Conservation (phyloP, 2,797 vertebrate genomes). For the Balearica regulorum region DNA sequence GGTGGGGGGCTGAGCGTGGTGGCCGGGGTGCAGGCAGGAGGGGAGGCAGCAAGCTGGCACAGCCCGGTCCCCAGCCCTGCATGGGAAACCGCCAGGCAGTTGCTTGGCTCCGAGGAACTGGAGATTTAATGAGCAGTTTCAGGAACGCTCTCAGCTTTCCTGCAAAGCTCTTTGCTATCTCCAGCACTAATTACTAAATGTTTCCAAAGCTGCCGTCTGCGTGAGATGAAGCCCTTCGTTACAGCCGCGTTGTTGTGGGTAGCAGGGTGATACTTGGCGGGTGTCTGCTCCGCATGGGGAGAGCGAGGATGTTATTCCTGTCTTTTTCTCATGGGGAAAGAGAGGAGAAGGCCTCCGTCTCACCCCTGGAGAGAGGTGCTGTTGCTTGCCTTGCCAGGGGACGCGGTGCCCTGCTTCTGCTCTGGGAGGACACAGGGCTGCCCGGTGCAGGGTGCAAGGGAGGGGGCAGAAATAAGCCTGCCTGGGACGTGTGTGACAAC, state of each 20-base stretch:
- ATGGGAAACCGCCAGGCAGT: background rate
- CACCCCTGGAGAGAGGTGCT: background rate
- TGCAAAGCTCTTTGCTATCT: background rate
- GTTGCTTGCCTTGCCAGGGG: background rate
- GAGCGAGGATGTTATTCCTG: background rate
- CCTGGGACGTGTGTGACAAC: background rate
- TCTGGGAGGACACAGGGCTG: background rate
- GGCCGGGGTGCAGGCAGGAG: fast-evolving
- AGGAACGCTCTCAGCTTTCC: background rate
- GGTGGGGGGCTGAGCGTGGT: fast-evolving
- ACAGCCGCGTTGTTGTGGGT: background rate
- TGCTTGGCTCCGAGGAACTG: background rate
- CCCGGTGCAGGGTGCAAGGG: fast-evolving
- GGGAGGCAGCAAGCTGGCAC: background rate
- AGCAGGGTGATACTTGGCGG: fast-evolving
- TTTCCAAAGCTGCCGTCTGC: background rate
- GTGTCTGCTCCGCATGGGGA: background rate
- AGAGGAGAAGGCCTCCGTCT: background rate
- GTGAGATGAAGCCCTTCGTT: background rate
- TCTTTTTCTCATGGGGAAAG: background rate
- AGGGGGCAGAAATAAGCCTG: background rate
- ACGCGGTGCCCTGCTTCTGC: background rate
- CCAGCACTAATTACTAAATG: background rate
- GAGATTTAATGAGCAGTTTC: background rate
- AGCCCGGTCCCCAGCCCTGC: background rate